A percentile compares a stretch with the other conserved stretches of the same genome.
Conservation (phyloP, 1,140 invertebrate genomes). For the Chironomus striatipennis region DNA sequence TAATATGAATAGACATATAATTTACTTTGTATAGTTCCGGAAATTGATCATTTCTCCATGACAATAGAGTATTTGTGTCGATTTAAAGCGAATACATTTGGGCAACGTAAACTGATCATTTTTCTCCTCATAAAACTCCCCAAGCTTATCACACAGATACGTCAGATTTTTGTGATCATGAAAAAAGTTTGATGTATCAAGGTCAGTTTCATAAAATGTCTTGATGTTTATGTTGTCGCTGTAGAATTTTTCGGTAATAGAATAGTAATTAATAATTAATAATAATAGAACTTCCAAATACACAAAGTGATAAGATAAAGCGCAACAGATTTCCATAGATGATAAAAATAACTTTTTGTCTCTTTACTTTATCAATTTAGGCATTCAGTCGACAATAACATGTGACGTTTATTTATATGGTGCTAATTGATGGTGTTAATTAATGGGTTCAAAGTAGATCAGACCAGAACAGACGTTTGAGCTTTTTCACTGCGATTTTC, state of each 20-base stretch:
- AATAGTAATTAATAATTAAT: too few species aligned
- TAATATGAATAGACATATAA: neutral
- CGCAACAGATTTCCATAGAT: neutral
- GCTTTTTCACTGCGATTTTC: too few species aligned
- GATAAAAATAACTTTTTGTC: neutral
- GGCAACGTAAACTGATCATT: neutral
- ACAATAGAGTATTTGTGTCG: neutral
- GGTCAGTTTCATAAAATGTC: neutral
- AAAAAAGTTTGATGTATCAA: conserved; percentile 2
- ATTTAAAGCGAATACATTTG: neutral
- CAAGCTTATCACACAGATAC: neutral
- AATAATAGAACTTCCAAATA: too few species aligned
- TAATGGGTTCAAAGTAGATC: neutral
- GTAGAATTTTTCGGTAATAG: neutral
- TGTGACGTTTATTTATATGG: neutral
- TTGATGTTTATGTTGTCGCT: neutral
- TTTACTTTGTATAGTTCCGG: conserved; percentile 7
- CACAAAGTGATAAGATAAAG: neutral
- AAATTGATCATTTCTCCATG: neutral
- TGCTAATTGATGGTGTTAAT: neutral
- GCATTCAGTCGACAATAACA: neutral
- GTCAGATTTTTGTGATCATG: neutral
- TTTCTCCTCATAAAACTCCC: neutral
- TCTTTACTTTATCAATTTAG: neutral
- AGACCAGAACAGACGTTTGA: too few species aligned